phyloP scores from a whole-genome alignment of 2,797 vertebrate genomes.

The Glyptemys insculpta region DNA sequence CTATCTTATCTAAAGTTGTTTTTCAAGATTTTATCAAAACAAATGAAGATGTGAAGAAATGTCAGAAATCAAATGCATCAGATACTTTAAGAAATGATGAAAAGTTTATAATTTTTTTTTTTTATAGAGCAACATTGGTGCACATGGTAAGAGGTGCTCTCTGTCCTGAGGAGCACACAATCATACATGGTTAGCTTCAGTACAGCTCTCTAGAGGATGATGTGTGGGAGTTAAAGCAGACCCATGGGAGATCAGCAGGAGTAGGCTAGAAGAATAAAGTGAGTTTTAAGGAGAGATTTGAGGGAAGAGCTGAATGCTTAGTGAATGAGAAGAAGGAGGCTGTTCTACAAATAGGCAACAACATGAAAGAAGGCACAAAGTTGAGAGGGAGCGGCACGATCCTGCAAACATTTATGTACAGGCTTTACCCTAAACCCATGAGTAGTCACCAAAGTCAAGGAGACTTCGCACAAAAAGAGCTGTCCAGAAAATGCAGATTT shows the following conservation, averaged over 20 bases:
- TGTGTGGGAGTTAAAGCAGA: background rate
- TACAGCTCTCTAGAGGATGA: background rate
- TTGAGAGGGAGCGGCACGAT: background rate
- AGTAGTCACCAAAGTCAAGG: background rate
- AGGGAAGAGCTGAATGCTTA: background rate
- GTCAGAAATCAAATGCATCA: background rate
- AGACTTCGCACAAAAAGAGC: background rate
- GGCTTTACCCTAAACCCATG: background rate
- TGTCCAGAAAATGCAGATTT: background rate
- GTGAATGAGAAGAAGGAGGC: background rate
- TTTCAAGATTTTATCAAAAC: conserved; percentile 37
- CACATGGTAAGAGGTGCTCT: background rate
- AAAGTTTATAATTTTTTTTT: background rate
- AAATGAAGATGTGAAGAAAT: conserved; percentile 11
- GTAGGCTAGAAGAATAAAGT: background rate
- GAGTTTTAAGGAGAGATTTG: background rate
- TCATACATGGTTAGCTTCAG: background rate
- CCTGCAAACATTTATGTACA: background rate
- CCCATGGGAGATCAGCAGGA: background rate
- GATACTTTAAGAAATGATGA: background rate
- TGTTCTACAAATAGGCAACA: background rate
- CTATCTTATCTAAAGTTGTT: background rate
- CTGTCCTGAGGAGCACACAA: background rate
- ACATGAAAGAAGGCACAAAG: background rate
- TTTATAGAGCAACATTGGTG: background rate